Evolutionary conservation across 1,140 invertebrate genomes (phyloP).

Genomic region (Halyomorpha halys): DNA sequence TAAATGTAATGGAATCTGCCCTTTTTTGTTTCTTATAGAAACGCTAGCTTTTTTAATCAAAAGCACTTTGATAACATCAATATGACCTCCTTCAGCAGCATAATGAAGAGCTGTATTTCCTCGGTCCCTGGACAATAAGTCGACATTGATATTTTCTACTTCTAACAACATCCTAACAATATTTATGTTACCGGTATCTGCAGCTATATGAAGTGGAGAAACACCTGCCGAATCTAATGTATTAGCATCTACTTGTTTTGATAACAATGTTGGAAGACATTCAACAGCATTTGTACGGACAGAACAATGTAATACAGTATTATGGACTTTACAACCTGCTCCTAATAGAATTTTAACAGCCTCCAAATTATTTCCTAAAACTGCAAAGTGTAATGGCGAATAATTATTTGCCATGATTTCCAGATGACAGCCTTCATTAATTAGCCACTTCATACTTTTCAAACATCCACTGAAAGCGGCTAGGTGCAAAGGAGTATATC

Average conservation of each 20-base stretch:
- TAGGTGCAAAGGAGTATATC: constrained; percentile 58
- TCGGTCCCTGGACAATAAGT: constrained; percentile 29
- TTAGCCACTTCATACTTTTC: constrained; percentile 55
- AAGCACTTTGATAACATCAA: constrained; percentile 54
- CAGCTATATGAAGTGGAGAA: constrained; percentile 64
- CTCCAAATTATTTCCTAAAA: constrained; percentile 63
- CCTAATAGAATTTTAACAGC: constrained; percentile 58
- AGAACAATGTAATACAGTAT: constrained; percentile 65
- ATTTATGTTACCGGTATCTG: constrained; percentile 55
- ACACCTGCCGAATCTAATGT: constrained; percentile 56
- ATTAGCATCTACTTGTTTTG: constrained; percentile 57
- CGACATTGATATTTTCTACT: constrained; percentile 28
- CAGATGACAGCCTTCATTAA: constrained; percentile 54
- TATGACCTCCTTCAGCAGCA: constrained; percentile 60
- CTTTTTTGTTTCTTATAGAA: constrained; percentile 56
- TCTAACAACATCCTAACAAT: constrained; percentile 44
- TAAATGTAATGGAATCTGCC: constrained; percentile 66
- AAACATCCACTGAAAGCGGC: constrained; percentile 65
- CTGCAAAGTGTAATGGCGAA: constrained; percentile 67
- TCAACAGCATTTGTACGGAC: constrained; percentile 61
- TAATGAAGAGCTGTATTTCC: constrained; percentile 61
- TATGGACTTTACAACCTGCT: constrained; percentile 51
- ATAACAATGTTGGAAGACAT: constrained; percentile 57
- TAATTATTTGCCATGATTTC: constrained; percentile 43
- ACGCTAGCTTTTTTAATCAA: constrained; percentile 61